Evolutionary conservation across 2,113 vertebrate species (phyloP).

Genomic region (Pelecanoides urinatrix): DNA sequence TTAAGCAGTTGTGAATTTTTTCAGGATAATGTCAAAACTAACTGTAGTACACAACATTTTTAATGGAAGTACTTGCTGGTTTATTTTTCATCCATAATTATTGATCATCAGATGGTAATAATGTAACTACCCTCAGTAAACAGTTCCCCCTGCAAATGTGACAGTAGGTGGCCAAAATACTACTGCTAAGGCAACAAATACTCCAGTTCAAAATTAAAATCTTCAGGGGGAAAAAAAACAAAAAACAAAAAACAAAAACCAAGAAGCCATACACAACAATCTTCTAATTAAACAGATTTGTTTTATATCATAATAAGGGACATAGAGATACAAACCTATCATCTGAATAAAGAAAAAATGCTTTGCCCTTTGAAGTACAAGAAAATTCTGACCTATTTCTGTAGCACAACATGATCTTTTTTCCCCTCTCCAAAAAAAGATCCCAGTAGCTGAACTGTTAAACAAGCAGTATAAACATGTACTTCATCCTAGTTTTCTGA

Average conservation of each 20-base stretch:
- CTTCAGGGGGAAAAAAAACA: too few relatives aligned
- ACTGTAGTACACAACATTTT: not conserved
- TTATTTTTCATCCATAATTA: not conserved
- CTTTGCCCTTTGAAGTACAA: not conserved
- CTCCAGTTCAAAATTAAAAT: not conserved
- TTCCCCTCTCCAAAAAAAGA: not conserved
- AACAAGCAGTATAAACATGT: not conserved
- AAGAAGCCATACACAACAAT: not conserved
- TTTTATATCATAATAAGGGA: not conserved
- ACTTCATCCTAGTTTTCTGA: not conserved
- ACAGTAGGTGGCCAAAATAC: not conserved
- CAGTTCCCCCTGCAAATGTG: not conserved
- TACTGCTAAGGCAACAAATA: not conserved
- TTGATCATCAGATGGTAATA: not conserved
- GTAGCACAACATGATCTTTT: not conserved
- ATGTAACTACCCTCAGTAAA: not conserved
- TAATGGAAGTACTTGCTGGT: not conserved
- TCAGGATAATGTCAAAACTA: not conserved
- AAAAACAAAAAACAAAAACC: not conserved
- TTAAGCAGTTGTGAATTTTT: not conserved
- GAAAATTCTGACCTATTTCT: not conserved
- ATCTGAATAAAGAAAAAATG: not conserved
- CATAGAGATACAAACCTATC: not conserved
- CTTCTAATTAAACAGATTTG: not conserved
- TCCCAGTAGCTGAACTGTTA: not conserved